A percentile compares a stretch with the other conserved stretches of the same genome.
Evolutionary conservation across 2,797 vertebrate genomes (phyloP).

Genomic region (Falco naumanni): DNA sequence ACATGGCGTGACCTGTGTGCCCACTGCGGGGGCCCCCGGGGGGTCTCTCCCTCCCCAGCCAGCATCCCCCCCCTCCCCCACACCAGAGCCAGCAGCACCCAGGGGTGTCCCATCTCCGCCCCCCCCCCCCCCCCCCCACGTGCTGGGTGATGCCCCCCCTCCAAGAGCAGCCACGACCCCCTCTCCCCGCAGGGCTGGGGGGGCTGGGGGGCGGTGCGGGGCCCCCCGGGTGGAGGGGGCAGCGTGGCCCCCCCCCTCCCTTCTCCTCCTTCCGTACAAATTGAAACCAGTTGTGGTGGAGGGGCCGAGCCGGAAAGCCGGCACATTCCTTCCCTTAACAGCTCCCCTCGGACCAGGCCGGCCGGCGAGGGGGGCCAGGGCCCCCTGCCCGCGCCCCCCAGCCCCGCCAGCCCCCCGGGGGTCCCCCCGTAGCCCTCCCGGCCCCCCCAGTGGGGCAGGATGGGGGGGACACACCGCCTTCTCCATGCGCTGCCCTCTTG

Average conservation of each 20-base stretch:
- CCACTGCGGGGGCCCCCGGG: not conserved
- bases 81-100: not conserved
- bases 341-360: not conserved
- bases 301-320: conserved; percentile 74
- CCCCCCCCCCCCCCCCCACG: no score
- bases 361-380: not conserved
- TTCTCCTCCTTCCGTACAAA: not conserved
- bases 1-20: not conserved
- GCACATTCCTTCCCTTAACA: conserved; percentile 74
- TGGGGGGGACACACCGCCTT: not conserved
- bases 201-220: not conserved
- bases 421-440: not conserved
- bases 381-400: not conserved
- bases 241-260: not conserved
- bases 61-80: not conserved
- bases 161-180: rapidly evolving
- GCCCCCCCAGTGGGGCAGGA: not conserved
- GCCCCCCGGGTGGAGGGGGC: not conserved
- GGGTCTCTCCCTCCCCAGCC: not conserved
- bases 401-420: not conserved
- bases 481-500: not conserved
- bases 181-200: not conserved
- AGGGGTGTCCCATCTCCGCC: no score
- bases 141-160: not conserved
- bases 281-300: conserved; percentile 16